A percentile compares a stretch with the other conserved stretches of the same genome.
These are phyloP conservation scores for Nemotelus pantherinus DNA, from an alignment of 2,888 invertebrate species.

Conservation along the genomic window DNA sequence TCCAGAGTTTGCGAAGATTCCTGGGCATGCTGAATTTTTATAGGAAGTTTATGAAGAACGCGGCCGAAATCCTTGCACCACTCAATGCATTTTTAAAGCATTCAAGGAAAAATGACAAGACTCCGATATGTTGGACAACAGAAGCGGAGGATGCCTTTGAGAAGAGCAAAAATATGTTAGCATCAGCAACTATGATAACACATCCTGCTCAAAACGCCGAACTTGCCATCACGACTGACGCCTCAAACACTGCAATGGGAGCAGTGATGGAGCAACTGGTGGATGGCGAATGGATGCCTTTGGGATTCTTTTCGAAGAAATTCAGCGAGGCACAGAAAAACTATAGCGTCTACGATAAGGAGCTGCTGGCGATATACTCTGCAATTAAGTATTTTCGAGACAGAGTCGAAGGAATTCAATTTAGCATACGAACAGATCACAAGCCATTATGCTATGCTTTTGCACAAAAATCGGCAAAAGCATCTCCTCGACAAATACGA, in stretches of 20 bases:
- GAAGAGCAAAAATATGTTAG: not conserved
- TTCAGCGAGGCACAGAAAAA: not conserved
- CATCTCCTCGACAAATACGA: not conserved
- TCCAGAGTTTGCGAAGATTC: not conserved
- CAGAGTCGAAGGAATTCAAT: not conserved
- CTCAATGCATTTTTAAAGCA: not conserved
- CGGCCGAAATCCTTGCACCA: not conserved
- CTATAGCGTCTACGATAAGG: slow-evolving; percentile 2
- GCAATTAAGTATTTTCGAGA: not conserved
- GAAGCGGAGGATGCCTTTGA: slow-evolving; percentile 15
- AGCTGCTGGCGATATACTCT: not conserved
- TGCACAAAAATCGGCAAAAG: not conserved
- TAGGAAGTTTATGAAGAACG: slow-evolving; percentile 1
- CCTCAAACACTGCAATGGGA: not conserved
- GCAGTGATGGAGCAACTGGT: not conserved
- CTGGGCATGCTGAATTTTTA: slow-evolving; percentile 18
- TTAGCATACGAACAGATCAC: not conserved
- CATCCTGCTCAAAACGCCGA: not conserved
- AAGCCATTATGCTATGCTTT: not conserved
- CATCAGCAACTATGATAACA: not conserved
- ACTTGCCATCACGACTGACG: not conserved
- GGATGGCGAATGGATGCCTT: not conserved
- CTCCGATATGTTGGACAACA: not conserved
- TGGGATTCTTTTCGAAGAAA: slow-evolving; percentile 1
- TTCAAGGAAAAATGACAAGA: not conserved